Evolutionary conservation across 2,888 invertebrate species (phyloP).

Genomic region (Mesorhabditis spiculigera): DNA sequence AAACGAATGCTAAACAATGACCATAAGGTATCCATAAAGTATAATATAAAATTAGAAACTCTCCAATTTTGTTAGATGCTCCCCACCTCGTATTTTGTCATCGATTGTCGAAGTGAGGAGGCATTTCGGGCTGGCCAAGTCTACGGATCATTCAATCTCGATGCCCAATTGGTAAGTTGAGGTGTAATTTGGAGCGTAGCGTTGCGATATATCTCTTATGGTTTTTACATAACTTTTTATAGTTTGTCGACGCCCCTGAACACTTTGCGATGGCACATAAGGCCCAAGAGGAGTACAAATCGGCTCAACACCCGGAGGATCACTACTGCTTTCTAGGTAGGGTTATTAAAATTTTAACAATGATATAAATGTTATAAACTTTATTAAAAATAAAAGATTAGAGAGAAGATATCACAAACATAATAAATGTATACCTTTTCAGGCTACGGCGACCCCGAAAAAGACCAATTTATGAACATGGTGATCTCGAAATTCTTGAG

Average conservation of each 20-base stretch:
- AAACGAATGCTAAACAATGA: background rate
- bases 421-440: background rate
- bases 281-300: constrained; percentile 79
- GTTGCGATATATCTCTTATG: too few relatives aligned
- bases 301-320: constrained; percentile 72
- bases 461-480: constrained; percentile 80
- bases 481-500: constrained; percentile 94
- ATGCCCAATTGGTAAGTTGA: constrained; percentile 76
- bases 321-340: constrained; percentile 75
- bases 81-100: constrained; percentile 64
- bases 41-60: too few relatives aligned
- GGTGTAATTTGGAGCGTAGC: background rate
- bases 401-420: background rate
- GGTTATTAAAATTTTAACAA: constrained; percentile 68
- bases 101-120: constrained; percentile 92
- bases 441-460: constrained; percentile 30
- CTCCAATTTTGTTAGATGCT: constrained; percentile 9
- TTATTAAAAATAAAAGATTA: too few relatives aligned
- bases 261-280: constrained; percentile 91
- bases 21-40: too few relatives aligned
- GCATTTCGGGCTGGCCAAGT: constrained; percentile 95
- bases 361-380: background rate
- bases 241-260: constrained; percentile 91
- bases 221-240: too few relatives aligned
- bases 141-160: constrained; percentile 93